Conservation (phyloP, 2,797 vertebrate genomes). For the Tolypeutes matacus region DNA sequence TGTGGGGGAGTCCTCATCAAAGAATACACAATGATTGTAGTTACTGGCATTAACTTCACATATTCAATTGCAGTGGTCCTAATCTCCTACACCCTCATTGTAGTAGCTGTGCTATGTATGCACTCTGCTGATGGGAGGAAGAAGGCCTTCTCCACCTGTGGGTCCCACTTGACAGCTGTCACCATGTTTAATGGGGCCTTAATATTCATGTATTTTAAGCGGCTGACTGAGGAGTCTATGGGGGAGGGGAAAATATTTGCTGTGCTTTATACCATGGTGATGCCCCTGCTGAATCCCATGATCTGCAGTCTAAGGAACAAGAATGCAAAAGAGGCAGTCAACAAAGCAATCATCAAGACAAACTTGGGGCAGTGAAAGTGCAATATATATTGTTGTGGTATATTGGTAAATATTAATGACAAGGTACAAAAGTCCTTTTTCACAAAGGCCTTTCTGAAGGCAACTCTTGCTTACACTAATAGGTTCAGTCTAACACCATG, state of each 20-base stretch:
- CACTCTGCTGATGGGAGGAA: conserved; percentile 28
- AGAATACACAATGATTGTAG: conserved; percentile 73
- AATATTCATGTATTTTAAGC: conserved; percentile 76
- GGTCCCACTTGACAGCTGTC: conserved; percentile 67
- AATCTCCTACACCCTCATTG: conserved; percentile 61
- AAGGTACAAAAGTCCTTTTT: not conserved
- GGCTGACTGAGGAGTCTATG: conserved; percentile 66
- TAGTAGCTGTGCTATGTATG: conserved; percentile 19
- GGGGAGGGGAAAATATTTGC: conserved; percentile 78
- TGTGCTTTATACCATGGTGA: conserved; percentile 78
- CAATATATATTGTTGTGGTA: not conserved
- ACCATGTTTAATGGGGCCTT: conserved; percentile 74
- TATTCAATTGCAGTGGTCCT: conserved; percentile 71
- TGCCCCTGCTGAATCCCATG: conserved; percentile 82
- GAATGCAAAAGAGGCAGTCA: conserved; percentile 76
- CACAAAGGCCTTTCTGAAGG: not conserved
- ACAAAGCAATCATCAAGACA: conserved; percentile 33
- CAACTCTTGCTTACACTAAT: not conserved
- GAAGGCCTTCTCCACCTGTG: conserved; percentile 68
- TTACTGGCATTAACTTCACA: conserved; percentile 69
- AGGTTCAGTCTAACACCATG: not conserved
- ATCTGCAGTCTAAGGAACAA: conserved; percentile 84
- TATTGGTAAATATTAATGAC: not conserved
- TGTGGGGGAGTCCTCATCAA: conserved; percentile 67
- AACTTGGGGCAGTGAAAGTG: not conserved